phyloP scores from a whole-genome alignment of 1,140 invertebrate genomes.

The Psix sp. region DNA sequence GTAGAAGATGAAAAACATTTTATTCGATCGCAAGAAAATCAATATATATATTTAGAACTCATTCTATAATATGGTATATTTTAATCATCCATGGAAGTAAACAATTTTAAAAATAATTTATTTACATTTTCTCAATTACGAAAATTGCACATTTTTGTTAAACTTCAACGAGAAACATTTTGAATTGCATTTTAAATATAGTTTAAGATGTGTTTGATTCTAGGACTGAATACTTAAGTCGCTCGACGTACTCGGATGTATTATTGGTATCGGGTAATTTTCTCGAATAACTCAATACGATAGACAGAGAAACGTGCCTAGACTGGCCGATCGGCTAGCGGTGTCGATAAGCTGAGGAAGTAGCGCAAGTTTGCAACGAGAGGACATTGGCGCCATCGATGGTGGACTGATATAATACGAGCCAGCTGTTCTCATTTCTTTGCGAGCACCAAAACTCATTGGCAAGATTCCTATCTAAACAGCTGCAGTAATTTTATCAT shows the following conservation, averaged over 20 bases:
- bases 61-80: too few species aligned
- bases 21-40: too few species aligned
- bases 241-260: conserved; percentile 46
- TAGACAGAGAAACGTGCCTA: conserved; percentile 57
- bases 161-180: neutral
- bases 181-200: too few species aligned
- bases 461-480: conserved; percentile 59
- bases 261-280: conserved; percentile 64
- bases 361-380: conserved; percentile 32
- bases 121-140: too few species aligned
- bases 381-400: conserved; percentile 60
- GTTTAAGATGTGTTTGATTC: too few species aligned
- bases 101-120: too few species aligned
- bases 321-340: conserved; percentile 47
- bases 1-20: too few species aligned
- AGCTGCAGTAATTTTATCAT: conserved; percentile 55
- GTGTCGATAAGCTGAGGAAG: conserved; percentile 27
- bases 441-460: conserved; percentile 42
- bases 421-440: conserved; percentile 68
- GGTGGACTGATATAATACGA: conserved; percentile 59
- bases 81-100: too few species aligned
- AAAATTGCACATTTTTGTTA: neutral
- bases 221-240: conserved; percentile 25
- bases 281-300: conserved; percentile 68
- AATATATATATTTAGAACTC: too few species aligned